These are phyloP conservation scores for Amniataba percoides DNA, from an alignment of 2,797 vertebrate genomes.

Conservation along the genomic window DNA sequence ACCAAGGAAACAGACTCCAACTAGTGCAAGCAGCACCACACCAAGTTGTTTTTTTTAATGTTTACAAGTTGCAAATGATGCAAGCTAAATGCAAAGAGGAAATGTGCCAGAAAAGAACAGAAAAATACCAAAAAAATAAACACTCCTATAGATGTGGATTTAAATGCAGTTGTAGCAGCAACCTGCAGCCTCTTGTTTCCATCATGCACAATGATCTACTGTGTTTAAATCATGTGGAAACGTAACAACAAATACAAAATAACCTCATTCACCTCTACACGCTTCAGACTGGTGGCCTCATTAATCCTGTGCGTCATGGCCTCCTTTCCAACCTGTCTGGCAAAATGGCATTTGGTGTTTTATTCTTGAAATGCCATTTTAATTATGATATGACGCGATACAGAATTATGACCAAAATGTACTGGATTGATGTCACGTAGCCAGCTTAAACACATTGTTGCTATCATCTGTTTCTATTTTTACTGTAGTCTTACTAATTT, in stretches of 20 bases:
- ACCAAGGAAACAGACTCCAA: slow-evolving; percentile 21
- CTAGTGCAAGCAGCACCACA: not conserved
- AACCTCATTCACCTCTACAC: not conserved
- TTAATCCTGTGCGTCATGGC: slow-evolving; percentile 31
- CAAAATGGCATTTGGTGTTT: slow-evolving; percentile 12
- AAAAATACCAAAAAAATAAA: not conserved
- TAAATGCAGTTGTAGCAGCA: not conserved
- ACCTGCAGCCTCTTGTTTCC: slow-evolving; percentile 15
- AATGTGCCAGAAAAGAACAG: not conserved
- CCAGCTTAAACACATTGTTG: not conserved
- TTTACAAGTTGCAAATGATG: not conserved
- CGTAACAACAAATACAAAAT: slow-evolving; percentile 5
- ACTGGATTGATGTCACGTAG: slow-evolving; percentile 9
- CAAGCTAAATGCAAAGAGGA: not conserved
- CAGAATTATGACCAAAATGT: slow-evolving; percentile 4
- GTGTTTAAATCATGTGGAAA: slow-evolving; percentile 17
- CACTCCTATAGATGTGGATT: not conserved
- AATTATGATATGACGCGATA: slow-evolving; percentile 6
- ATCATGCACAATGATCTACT: slow-evolving; percentile 20
- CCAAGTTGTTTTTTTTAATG: not conserved
- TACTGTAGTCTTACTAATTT: slow-evolving; percentile 3
- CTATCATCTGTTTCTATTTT: not conserved
- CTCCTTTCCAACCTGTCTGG: slow-evolving; percentile 23
- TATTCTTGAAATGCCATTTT: slow-evolving; percentile 14
- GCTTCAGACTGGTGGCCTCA: not conserved